Conservation (phyloP, 2,113 vertebrate genomes). For the Pionites leucogaster region DNA sequence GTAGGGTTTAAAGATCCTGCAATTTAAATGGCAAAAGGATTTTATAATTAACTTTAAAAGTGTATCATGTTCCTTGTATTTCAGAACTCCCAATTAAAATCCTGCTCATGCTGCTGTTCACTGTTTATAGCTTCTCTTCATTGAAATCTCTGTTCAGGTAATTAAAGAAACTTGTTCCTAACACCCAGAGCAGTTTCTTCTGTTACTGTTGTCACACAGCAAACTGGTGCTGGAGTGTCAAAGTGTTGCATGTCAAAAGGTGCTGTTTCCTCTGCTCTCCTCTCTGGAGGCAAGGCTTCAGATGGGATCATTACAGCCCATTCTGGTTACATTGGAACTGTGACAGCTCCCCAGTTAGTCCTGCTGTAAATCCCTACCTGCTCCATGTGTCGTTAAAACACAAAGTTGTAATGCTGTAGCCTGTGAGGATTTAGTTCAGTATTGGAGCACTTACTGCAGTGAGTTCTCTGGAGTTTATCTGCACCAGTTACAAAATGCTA, state of each 20-base stretch:
- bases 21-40: background rate
- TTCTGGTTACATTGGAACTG: background rate
- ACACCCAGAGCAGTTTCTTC: background rate
- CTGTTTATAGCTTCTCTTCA: constrained; percentile 86
- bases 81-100: constrained; percentile 94
- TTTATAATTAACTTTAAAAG: background rate
- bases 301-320: background rate
- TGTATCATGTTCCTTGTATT: constrained; percentile 9
- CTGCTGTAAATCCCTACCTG: background rate
- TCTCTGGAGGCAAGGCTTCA: background rate
- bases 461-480: background rate
- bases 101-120: constrained; percentile 89
- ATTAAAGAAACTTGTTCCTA: background rate
- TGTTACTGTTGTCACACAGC: background rate
- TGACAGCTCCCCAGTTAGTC: background rate
- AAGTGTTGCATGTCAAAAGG: background rate
- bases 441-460: background rate
- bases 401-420: background rate
- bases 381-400: background rate
- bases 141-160: constrained; percentile 89
- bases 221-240: background rate
- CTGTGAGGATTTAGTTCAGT: background rate
- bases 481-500: background rate
- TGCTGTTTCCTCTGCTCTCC: background rate
- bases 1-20: background rate